Conservation (phyloP, 2,888 invertebrate genomes). For the Drosophila tanythrix region DNA sequence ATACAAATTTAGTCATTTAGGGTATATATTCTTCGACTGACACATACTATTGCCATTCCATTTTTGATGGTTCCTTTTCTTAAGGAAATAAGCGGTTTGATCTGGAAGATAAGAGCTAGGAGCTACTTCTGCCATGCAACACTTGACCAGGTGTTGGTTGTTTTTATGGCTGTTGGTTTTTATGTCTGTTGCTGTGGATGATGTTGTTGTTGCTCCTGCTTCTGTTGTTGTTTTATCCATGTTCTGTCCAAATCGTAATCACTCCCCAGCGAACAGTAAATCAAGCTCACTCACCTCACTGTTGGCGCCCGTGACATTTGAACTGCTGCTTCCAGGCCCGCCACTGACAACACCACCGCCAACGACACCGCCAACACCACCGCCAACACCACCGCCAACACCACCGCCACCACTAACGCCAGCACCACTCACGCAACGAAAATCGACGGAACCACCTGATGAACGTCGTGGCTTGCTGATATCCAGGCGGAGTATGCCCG, state of each 20-base stretch:
- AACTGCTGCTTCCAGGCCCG: conserved; percentile 31
- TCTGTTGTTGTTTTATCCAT: conserved; percentile 36
- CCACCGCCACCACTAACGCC: conserved; percentile 11
- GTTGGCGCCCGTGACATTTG: conserved; percentile 52
- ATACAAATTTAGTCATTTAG: background rate
- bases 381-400: conserved; percentile 15
- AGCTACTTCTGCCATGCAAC: conserved; percentile 17
- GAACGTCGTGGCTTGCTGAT: conserved; percentile 85
- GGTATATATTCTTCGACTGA: conserved; percentile 5
- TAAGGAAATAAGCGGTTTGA: conserved; percentile 52
- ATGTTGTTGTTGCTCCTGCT: background rate
- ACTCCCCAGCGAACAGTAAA: conserved; percentile 75
- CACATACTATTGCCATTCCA: background rate
- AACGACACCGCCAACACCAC: conserved; percentile 19
- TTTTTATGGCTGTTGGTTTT: conserved; percentile 46
- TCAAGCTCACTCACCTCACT: conserved; percentile 78
- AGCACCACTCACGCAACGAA: conserved; percentile 74
- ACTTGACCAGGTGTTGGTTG: conserved; percentile 54
- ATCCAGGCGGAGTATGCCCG: conserved; percentile 86
- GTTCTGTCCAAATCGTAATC: conserved; percentile 66
- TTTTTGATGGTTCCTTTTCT: conserved; percentile 4
- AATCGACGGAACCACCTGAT: conserved; percentile 86
- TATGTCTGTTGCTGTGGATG: conserved; percentile 15
- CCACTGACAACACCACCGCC: conserved; percentile 24
- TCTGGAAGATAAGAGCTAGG: conserved; percentile 22